phyloP scores from a whole-genome alignment of 2,888 invertebrate genomes.

The Clivina fossor region DNA sequence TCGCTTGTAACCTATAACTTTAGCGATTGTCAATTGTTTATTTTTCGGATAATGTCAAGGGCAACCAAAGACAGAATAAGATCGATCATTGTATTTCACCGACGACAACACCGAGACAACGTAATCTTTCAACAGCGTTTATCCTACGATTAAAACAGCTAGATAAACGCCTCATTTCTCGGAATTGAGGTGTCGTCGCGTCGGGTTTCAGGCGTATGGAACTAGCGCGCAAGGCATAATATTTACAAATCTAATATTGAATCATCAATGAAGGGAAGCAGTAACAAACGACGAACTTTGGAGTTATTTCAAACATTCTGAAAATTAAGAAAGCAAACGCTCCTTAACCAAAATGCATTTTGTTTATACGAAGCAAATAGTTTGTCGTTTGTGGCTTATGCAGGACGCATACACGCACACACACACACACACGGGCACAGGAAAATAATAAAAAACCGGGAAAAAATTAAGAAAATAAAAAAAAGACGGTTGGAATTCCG shows the following conservation, averaged over 20 bases:
- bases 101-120: too few species aligned
- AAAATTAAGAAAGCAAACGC: conserved; percentile 29
- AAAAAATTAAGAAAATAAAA: conserved; percentile 24
- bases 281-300: conserved; percentile 15
- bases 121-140: conserved; percentile 4
- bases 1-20: too few species aligned
- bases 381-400: too few species aligned
- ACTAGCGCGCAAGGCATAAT: too few species aligned
- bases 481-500: conserved; percentile 16
- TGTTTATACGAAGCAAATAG: conserved; percentile 24
- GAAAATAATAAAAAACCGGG: too few species aligned
- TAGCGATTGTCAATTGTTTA: too few species aligned
- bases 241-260: conserved; percentile 23
- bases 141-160: conserved; percentile 11
- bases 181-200: conserved; percentile 7
- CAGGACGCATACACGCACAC: too few species aligned
- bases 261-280: conserved; percentile 21
- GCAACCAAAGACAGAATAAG: too few species aligned
- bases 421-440: too few species aligned
- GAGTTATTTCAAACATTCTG: conserved; percentile 12
- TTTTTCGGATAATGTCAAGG: too few species aligned
- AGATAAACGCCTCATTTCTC: conserved; percentile 19
- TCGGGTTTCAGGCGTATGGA: too few species aligned
- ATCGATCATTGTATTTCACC: too few species aligned
- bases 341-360: conserved; percentile 26